These are phyloP conservation scores for Drosophila maculinotata DNA, from an alignment of 2,888 invertebrate species.

Conservation along the genomic window DNA sequence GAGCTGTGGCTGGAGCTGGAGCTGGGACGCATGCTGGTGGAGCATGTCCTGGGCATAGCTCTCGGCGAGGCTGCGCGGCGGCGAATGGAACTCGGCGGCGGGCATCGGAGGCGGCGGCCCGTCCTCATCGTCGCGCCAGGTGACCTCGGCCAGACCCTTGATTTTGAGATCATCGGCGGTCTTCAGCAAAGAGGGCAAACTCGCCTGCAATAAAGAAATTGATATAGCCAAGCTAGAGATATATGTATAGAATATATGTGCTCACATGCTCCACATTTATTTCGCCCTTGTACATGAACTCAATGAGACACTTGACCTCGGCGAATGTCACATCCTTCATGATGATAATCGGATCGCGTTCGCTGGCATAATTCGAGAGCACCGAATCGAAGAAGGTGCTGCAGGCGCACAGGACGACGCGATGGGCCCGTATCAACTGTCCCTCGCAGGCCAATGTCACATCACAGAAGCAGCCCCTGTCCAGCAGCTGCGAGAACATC, in stretches of 20 bases:
- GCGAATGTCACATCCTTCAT: constrained; percentile 96
- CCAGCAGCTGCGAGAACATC: constrained; percentile 94
- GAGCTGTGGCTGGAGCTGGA: constrained; percentile 30
- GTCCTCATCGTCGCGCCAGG: constrained; percentile 88
- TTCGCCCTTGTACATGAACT: constrained; percentile 98
- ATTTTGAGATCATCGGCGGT: constrained; percentile 96
- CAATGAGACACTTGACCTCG: constrained; percentile 94
- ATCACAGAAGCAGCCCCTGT: constrained; percentile 95
- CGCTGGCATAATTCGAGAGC: constrained; percentile 91
- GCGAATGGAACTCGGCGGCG: constrained; percentile 78
- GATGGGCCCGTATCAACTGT: constrained; percentile 90
- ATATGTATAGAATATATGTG: no score
- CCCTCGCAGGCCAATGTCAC: constrained; percentile 96
- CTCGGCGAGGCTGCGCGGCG: constrained; percentile 72
- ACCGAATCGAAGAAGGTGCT: constrained; percentile 96
- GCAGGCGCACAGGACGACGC: constrained; percentile 94
- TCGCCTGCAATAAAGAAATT: constrained; percentile 88
- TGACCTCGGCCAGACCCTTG: constrained; percentile 95
- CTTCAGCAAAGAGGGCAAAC: constrained; percentile 93
- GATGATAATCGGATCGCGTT: constrained; percentile 92
- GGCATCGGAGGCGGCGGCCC: constrained; percentile 75
- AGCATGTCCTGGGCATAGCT: constrained; percentile 65
- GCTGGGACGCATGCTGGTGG: constrained; percentile 49
- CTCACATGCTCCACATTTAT: constrained; percentile 97
- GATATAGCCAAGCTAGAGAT: not conserved